Conservation (phyloP, 2,888 invertebrate genomes). For the Brassicogethes aeneus region DNA sequence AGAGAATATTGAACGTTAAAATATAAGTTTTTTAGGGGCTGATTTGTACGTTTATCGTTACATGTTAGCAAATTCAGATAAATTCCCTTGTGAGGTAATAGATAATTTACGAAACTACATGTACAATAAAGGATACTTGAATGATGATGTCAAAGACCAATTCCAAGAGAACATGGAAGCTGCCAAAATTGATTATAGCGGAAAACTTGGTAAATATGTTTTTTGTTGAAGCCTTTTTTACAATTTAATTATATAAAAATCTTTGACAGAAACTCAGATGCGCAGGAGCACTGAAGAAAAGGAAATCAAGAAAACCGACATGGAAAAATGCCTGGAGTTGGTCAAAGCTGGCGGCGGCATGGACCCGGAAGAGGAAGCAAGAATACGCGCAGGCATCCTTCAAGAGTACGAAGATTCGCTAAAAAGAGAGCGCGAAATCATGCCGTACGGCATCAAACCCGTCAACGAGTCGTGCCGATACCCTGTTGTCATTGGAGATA, state of each 20-base stretch:
- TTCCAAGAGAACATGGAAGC: constrained; percentile 30
- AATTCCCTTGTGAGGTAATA: constrained; percentile 58
- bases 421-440: constrained; percentile 15
- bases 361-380: constrained; percentile 22
- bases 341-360: constrained; percentile 19
- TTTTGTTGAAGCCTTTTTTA: constrained; percentile 22
- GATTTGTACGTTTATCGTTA: constrained; percentile 59
- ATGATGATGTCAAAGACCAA: constrained; percentile 45
- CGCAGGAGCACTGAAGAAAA: constrained; percentile 14
- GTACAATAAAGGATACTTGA: constrained; percentile 53
- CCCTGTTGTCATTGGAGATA: constrained; percentile 29
- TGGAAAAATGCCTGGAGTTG: constrained; percentile 33
- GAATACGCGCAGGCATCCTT: constrained; percentile 23
- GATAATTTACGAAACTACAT: constrained; percentile 62
- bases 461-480: constrained; percentile 32
- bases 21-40: too few species aligned
- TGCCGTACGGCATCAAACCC: constrained; percentile 33
- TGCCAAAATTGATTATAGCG: constrained; percentile 30
- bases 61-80: constrained; percentile 61
- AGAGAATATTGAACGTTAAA: too few species aligned
- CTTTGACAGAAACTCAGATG: not conserved
- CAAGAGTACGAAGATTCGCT: constrained; percentile 34
- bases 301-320: constrained; percentile 24
- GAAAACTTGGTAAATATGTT: constrained; percentile 20
- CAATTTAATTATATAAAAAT: constrained; percentile 1